Evolutionary conservation across 2,888 invertebrate species (phyloP), one percentile per base, ranked within the genome.

Genomic region (Leptopilina syphax): DNA sequence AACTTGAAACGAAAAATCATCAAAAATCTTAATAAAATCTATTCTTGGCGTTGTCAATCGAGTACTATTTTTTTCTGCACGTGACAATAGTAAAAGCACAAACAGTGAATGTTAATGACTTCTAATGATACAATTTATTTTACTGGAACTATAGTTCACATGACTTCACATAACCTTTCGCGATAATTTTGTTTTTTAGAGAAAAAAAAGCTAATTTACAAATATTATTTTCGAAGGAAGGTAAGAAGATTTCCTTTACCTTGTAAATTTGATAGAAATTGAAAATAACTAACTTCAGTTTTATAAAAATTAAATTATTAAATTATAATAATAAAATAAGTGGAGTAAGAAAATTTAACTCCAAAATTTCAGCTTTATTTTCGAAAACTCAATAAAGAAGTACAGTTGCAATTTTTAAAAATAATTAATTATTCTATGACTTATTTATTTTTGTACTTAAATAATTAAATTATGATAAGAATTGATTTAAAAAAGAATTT

Each of bases 21-120:
- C 79, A 81, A 50, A 18, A 80, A 81, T 82, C 78, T 82, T 77
- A 82, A 18, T 50, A 73, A 34, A 63, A 79, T 77, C 83, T 81
- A 77, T 76, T 81, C 67, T 85, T 85, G 80, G 89, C 89, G 87
- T 86, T 88, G 86, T 84, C 87, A 54, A 79, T 76, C 24, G 86
- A 88, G 87, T 87, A 88, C 88, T 89, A 89, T 87, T 88, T 80
- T 82, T 82, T 83, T 83, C 81, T 76, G 80, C 57, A 78, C 60
- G 76, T 76, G 65, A 78, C 79, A 66, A 79, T 47, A 79, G 77
- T 80, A 82, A 76, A 77, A 63, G 50, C 63, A 63, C 27, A 77
- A 79, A 73, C 13, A 54, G 70, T 78, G 80, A 65, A 82, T 68
- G 27, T 78, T 24, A 77, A 66, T 65, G 13, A 12, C 9, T 50